Evolutionary conservation across 2,888 invertebrate genomes (phyloP), one percentile per base, ranked within the genome.

Genomic region (Syritta pipiens): DNA sequence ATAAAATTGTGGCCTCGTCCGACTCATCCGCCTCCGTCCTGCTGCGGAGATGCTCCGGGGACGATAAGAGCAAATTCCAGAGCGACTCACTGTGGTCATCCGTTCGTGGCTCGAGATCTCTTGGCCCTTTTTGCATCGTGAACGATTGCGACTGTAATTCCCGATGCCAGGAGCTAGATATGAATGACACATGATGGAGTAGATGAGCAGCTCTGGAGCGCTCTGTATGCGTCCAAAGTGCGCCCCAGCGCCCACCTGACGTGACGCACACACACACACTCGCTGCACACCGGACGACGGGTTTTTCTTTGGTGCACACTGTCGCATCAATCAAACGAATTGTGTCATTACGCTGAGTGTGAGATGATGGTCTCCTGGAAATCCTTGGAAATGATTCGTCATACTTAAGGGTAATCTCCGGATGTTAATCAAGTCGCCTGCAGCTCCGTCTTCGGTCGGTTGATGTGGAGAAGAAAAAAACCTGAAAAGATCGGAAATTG

Each of bases 181-280:
- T 65, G 72, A 77, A 59, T 72, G 77, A 77, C 72, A 77, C 32
- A 77, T 77, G 77, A 77, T 72, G 59, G 77, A 77, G 72, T 59
- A 59, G 76, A 71, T 57, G 51, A 42, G 26, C 12, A 46, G 75
- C 51, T 75, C 20, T 32, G 9, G 32, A 24, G 42, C 14, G 26
- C n/a, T n/a, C n/a, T n/a, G n/a, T n/a, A n/a, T n/a, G n/a, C n/a
- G n/a, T n/a, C n/a, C n/a, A n/a, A n/a, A n/a, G n/a, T n/a, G n/a
- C n/a, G n/a, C n/a, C n/a, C n/a, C n/a, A 9, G 22, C 51, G 44
- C 63, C 63, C 71, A 76, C 71, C 71, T 63, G 57, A 6, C 14
- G 32, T 12, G 26, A n/a, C 24, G 9, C 3, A 3, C 10, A 48
- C 55, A 24, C 12, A 22, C 22, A 62, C 49, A 69, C 55, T 51